phyloP scores from a whole-genome alignment of 2,888 invertebrate genomes.

The Apodemia mormo region DNA sequence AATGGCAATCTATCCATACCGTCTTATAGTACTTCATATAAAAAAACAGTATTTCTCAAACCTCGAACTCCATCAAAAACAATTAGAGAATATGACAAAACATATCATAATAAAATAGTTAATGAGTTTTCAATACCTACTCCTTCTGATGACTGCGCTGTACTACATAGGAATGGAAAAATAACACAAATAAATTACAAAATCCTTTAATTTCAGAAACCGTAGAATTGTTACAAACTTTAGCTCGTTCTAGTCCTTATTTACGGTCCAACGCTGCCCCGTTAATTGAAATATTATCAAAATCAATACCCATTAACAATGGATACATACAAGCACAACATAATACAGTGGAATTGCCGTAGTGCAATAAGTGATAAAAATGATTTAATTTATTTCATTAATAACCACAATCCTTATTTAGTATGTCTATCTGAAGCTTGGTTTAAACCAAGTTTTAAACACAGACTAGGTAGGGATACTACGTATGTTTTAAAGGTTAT shows the following conservation, averaged over 20 bases:
- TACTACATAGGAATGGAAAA: not conserved
- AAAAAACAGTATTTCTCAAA: too few species aligned
- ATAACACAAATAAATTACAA: not conserved
- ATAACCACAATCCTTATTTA: slow-evolving; percentile 7
- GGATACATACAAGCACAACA: too few species aligned
- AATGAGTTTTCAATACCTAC: not conserved
- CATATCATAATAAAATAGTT: not conserved
- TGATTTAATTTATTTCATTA: slow-evolving; percentile 18
- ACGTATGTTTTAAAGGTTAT: slow-evolving; percentile 15
- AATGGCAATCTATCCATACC: not conserved
- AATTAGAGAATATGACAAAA: not conserved
- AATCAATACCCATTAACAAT: too few species aligned
- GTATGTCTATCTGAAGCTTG: slow-evolving; percentile 22
- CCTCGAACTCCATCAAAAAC: not conserved
- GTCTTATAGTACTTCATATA: not conserved
- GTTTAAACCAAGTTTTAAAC: slow-evolving; percentile 20
- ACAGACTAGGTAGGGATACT: too few species aligned
- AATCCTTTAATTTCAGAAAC: not conserved
- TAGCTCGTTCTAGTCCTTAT: not conserved
- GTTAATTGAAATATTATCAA: too few species aligned
- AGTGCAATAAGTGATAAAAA: slow-evolving; percentile 22
- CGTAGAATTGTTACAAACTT: not conserved
- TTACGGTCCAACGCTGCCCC: not conserved
- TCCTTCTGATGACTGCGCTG: not conserved
- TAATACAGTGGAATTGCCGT: slow-evolving; percentile 22